Evolutionary conservation across 2,888 invertebrate species (phyloP).

Genomic region (Ectobius pallidus): DNA sequence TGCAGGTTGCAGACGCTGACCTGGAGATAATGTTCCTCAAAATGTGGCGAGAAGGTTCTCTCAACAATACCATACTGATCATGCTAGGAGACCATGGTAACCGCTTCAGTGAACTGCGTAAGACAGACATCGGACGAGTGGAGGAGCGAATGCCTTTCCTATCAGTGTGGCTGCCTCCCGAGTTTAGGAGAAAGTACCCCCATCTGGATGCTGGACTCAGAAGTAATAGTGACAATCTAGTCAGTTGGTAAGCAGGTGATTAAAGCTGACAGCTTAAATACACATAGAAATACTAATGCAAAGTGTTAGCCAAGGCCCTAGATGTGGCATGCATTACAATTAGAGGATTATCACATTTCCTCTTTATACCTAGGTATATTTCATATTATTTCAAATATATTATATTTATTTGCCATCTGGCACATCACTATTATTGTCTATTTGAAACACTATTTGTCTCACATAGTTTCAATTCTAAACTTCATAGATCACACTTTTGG

Average conservation of each 20-base stretch:
- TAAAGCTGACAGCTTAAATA: too few species aligned
- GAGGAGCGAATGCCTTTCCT: constrained; percentile 56
- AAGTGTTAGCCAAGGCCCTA: too few species aligned
- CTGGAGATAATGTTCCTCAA: constrained; percentile 8
- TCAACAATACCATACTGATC: constrained; percentile 47
- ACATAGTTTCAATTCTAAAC: too few species aligned
- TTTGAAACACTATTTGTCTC: too few species aligned
- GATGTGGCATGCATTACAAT: too few species aligned
- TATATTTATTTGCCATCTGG: too few species aligned
- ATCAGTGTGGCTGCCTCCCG: constrained; percentile 51
- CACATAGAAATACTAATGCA: too few species aligned
- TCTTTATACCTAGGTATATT: too few species aligned
- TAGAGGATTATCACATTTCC: too few species aligned
- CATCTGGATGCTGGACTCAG: constrained; percentile 48
- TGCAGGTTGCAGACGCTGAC: constrained; percentile 43
- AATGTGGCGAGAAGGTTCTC: constrained; percentile 34
- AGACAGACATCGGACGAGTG: constrained; percentile 53
- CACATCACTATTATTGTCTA: too few species aligned
- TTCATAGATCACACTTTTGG: too few species aligned
- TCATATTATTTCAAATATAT: too few species aligned
- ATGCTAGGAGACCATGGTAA: constrained; percentile 56
- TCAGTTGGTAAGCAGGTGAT: constrained; percentile 49
- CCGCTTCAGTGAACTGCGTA: constrained; percentile 53
- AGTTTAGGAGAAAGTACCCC: constrained; percentile 51
- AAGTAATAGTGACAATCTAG: constrained; percentile 50